Evolutionary conservation across 2,797 vertebrate species (phyloP), one percentile per base, ranked within the genome.

Genomic region (Caiman crocodilus): DNA sequence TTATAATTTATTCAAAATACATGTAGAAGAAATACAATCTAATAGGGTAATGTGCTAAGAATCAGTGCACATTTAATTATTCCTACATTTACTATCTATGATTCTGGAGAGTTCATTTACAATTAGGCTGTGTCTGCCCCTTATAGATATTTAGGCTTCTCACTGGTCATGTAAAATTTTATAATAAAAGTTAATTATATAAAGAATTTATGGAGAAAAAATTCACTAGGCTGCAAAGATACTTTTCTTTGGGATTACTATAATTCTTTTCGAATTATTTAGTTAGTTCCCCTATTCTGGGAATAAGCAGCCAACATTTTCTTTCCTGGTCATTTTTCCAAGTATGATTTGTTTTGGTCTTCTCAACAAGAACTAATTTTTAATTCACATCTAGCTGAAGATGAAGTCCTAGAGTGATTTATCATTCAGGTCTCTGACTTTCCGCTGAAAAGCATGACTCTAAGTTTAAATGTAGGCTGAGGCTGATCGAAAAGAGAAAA

Each of bases 1-100:
- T 5, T 5, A 14, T 76, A 76, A 59, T 60, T n/a, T 84, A 83
- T 57, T 59, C 28, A 59, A 87, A 93, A 82, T 26, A 87, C 77
- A 10, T 26, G 20, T 14, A 88, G 78, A 71, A 63, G 71, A 84
- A 92, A 85, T 8, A 75, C 81, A 90, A 77, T 18, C 9, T 21
- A 87, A 57, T 50, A 30, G 50, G 69, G 18, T 35, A 87, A 71
- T 16, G 15, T 4, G 81, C 14, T 28, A 76, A 78, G 56, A 42
- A 25, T 5, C 73, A 75, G 25, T 21, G 16, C 58, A 16, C 73
- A 64, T 55, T 69, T 64, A 50, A 28, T 20, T 84, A 74, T 50
- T 14, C 12, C 60, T 76, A 21, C 25, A 75, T 28, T 42, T 42
- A 42, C 42, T 42, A 42, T 5, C 21, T 55, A 5, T 11, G 59